phyloP scores from a whole-genome alignment of 2,888 invertebrate genomes.

The Orthosia incerta region DNA sequence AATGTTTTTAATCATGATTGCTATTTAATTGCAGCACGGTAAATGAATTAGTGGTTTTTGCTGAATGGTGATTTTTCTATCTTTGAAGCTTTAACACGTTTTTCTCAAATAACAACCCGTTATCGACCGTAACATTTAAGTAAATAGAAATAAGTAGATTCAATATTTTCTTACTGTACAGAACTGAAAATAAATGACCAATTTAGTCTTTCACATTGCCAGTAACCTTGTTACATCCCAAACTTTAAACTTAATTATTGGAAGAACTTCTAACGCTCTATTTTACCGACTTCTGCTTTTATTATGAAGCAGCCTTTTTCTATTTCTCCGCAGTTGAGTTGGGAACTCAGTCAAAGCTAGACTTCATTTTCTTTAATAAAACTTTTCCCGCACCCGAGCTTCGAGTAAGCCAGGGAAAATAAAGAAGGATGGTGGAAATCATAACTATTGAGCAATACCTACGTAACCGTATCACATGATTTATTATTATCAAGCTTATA shows the following conservation, averaged over 20 bases:
- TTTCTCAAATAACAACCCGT: no score
- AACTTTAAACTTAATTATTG: neutral
- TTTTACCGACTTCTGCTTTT: conserved; percentile 54
- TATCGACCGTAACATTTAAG: no score
- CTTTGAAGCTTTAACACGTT: no score
- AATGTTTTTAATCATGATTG: conserved; percentile 53
- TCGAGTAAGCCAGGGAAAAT: conserved; percentile 44
- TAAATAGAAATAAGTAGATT: no score
- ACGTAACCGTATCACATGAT: conserved; percentile 4
- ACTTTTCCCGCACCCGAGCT: conserved; percentile 45
- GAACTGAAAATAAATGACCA: no score
- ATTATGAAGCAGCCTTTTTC: conserved; percentile 48
- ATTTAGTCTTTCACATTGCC: no score
- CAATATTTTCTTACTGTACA: no score
- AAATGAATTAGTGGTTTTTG: neutral
- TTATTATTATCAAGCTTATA: conserved; percentile 11
- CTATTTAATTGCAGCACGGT: conserved; percentile 11
- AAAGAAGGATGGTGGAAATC: conserved; percentile 51
- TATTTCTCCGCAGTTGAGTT: conserved; percentile 46
- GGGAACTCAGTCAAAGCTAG: conserved; percentile 63
- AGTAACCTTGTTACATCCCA: neutral
- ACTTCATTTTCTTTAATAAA: conserved; percentile 68
- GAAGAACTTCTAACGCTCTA: conserved; percentile 32
- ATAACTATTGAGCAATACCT: conserved; percentile 47
- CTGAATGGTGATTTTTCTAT: neutral